Base-by-base conservation (phyloP, 2,888 invertebrate genomes). In the Phoenoteleia sp. region DNA sequence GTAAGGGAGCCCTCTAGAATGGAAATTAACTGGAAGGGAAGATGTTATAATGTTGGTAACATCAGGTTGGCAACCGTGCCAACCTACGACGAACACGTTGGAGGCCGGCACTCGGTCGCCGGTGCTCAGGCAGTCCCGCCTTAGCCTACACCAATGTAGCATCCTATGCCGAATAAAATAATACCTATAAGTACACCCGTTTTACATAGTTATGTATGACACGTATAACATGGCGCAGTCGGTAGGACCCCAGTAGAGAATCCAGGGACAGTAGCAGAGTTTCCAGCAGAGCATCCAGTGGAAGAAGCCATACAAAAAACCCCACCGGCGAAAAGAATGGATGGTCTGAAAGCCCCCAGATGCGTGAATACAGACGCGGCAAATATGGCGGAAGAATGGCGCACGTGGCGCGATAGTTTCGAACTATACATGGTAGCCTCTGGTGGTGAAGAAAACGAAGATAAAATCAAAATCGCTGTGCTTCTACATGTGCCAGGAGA, bases 371-470 rank as follows among this genome's bases (percentile, higher is more conserved):
- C 11, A 9, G 21, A 62, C n/a, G 62, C 62, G 15, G 1, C 42
- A 6, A 42, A 62, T 9, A n/a, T 62, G 60, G 60, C 60, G 7
- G 47, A 27, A 1, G 64, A 64, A 11, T 64, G 64, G 64, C 21
- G 6, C 3, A 42, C 25, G 15, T 71, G 71, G 71, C 25, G 29
- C 11, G 2, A 45, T 2, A 25, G 23, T 6, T 69, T 69, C 27
- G 69, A 69, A n/a, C 1, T 39, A 9, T 69, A 69, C 13, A 69
- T 69, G 69, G 23, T 15, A 0, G 69, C 54, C 0, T 69, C 69
- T 2, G 69, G 69, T 6, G 69, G 54, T 0, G 27, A 54, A 3
- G 21, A 17, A 54, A 69, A 54, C 39, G 39, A 15, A 13, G 69
- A 69, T 13, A 42, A 36, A 33, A 25, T 54, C 2, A 69, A 69